These are phyloP conservation scores for Apoderus coryli DNA, from an alignment of 2,888 invertebrate genomes.

Conservation along the genomic window DNA sequence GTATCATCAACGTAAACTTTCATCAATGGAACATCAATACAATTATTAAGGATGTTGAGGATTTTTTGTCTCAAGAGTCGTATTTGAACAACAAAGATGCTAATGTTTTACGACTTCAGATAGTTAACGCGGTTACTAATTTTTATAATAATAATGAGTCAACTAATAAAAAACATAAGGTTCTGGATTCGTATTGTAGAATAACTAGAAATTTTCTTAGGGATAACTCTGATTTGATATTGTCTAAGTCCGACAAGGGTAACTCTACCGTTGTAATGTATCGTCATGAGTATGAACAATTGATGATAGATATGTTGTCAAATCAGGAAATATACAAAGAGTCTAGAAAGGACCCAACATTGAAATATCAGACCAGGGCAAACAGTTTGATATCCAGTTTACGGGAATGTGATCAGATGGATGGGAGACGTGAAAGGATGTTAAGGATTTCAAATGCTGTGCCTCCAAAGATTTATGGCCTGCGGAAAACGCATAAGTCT, in stretches of 20 bases:
- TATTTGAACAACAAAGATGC: no score
- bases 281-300: not conserved
- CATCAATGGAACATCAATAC: slow-evolving; percentile 1
- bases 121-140: no score
- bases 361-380: not conserved
- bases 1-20: not conserved
- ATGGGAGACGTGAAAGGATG: no score
- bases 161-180: no score
- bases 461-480: slow-evolving; percentile 1
- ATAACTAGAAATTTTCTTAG: not conserved
- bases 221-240: not conserved
- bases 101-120: no score
- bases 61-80: no score
- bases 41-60: no score
- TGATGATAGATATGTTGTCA: not conserved
- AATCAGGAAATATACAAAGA: not conserved
- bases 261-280: not conserved
- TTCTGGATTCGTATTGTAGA: no score
- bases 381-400: not conserved
- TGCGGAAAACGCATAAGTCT: not conserved
- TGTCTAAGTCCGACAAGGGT: not conserved
- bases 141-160: no score
- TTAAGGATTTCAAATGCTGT: not conserved
- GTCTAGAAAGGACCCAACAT: not conserved
- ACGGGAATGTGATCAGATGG: no score